phyloP scores from a whole-genome alignment of 2,888 invertebrate species.

The Gymnocheta viridis region DNA sequence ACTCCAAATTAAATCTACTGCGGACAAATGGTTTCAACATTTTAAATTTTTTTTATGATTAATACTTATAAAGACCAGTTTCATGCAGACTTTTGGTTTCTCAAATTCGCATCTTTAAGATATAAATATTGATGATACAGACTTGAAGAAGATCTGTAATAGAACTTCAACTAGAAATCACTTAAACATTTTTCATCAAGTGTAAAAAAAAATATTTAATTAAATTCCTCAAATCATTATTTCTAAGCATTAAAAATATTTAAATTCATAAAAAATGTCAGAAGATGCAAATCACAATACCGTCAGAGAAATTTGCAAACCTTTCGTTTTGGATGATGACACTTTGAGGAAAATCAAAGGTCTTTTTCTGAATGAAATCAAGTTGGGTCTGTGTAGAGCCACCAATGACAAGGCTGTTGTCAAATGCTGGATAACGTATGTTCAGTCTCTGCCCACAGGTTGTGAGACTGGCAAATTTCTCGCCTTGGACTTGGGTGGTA shows the following conservation, averaged over 20 bases:
- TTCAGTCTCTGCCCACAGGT: conserved; percentile 88
- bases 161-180: too few species aligned
- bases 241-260: not conserved
- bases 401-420: conserved; percentile 17
- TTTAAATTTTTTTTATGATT: too few species aligned
- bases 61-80: too few species aligned
- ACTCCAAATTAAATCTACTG: too few species aligned
- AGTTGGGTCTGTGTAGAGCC: conserved; percentile 26
- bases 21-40: too few species aligned
- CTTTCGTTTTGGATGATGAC: conserved; percentile 9
- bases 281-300: not conserved
- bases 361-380: conserved; percentile 24
- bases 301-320: conserved; percentile 4
- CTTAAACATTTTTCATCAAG: too few species aligned
- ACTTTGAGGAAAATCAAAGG: conserved; percentile 22
- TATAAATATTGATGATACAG: too few species aligned
- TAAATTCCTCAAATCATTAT: too few species aligned
- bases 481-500: conserved; percentile 91
- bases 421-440: conserved; percentile 81
- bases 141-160: too few species aligned
- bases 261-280: not conserved
- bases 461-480: conserved; percentile 88
- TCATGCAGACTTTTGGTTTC: too few species aligned
- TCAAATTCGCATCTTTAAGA: too few species aligned
- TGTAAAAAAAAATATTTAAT: too few species aligned